A percentile compares a stretch with the other conserved stretches of the same genome.
Evolutionary conservation across 1,140 invertebrate species (phyloP).

Genomic region (honey bee (Apis mellifera)): Amel_HAv3.1 CM009931.2:17948001-17948500

Average conservation of each 20-base stretch:
- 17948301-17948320: not conserved
- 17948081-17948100: too few relatives aligned
- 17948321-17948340: not conserved
- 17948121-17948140: not conserved
- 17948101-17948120: too few relatives aligned
- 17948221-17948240: too few relatives aligned
- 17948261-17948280: not conserved
- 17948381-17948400: slow-evolving; percentile 10
- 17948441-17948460: not conserved
- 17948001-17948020: too few relatives aligned
- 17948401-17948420: slow-evolving; percentile 27
- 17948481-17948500: not conserved
- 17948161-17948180: not conserved
- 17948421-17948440: not conserved
- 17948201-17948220: not conserved
- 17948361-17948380: slow-evolving; percentile 10
- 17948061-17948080: too few relatives aligned
- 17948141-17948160: not conserved
- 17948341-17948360: slow-evolving; percentile 7
- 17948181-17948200: not conserved
- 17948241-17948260: not conserved
- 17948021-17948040: too few relatives aligned
- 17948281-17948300: not conserved
- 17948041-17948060: not conserved
- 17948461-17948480: slow-evolving; percentile 2